Evolutionary conservation across 2,888 invertebrate species (phyloP), one percentile per base, ranked within the genome.

Genomic region (Esperia sulphurella): DNA sequence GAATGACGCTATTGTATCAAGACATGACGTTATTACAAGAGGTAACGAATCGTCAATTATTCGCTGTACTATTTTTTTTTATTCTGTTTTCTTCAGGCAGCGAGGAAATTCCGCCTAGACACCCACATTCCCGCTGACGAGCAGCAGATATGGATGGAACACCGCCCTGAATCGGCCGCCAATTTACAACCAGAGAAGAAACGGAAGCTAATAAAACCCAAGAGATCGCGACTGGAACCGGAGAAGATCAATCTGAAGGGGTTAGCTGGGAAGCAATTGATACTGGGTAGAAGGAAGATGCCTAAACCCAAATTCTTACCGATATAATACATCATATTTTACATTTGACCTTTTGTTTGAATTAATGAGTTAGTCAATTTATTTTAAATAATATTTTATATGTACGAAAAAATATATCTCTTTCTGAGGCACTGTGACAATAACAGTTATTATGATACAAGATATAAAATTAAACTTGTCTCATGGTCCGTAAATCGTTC

Each of bases 101-200:
- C 72, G 0, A 63, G 87, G 21, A 81, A 65, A 51, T 87, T 84
- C 55, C 63, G 61, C 0, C 5, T 86, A 0, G 62, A 65, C 48
- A 14, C 43, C 0, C 57, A 55, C 0, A 69, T 82, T 30, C 55
- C 72, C 0, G 68, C 69, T 0, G 56, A 63, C 0, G 33, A 57
- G 0, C 84, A 86, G 45, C 47, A 57, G 5, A 85, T 88, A 1
- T 87, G 86, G 87, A 71, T 79, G 67, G 75, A 81, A 41, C 66
- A 60, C 0, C 42, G 56, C 14, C 46, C 51, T 0, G 51, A 31
- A 0, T 48, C 53, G 3, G 3, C 45, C 49, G 1, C 45, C 48
- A 30, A 1, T 51, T 45, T 54, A 13, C 28, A 47, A 3, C n/a
- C 35, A 38, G 6, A 45, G 47, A 13, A 4, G 38, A 55, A 55